Base-by-base conservation (phyloP, 2,113 vertebrate genomes). In the Oophaga pumilio region DNA sequence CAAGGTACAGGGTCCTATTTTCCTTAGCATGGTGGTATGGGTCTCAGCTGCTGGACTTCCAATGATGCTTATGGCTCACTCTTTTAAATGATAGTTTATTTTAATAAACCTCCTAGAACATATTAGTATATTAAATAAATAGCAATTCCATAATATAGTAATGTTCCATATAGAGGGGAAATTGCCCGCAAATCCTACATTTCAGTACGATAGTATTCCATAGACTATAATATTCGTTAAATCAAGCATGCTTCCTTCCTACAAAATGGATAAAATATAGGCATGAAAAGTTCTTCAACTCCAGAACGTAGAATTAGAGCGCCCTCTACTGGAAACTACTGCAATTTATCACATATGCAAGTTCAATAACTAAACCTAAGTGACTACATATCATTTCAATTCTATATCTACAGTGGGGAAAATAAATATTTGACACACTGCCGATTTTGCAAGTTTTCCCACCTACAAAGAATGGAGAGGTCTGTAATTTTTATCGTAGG, bases 321-420 rank as follows among this genome's bases (percentile, higher is more conserved):
- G 17, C 86, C 86, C 86, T 76, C 86, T 83, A 83, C 86, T 88
- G 86, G 80, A 17, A 64, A 76, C n/a, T 43, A 73, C 8, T 49
- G 69, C 28, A 73, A 74, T 33, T 22, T 20, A 49, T 74, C 28
- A 18, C 69, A 73, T 28, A 28, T 17, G 11, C 0, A 56, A 11
- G 53, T 56, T 11, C 53, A n/a, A 9, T n/a, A 24, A 4, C 22
- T 22, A 15, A 15, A 20, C 17, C 60, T 11, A 56, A 56, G 53
- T 56, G 9, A 13, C 53, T 13, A 9, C 53, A 43, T 43, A 43
- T 43, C 5, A 62, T 62, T 62, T 7, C 6, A 20, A 62, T 20
- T 62, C 60, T 62, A 9, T 7, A 69, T 43, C 3, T 43, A 43
- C 33, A 43, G 33, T 43, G 33, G 33, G 33, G 33, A 5, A 43